These are phyloP conservation scores for Timema podura DNA, from an alignment of 2,888 invertebrate species.

Conservation along the genomic window DNA sequence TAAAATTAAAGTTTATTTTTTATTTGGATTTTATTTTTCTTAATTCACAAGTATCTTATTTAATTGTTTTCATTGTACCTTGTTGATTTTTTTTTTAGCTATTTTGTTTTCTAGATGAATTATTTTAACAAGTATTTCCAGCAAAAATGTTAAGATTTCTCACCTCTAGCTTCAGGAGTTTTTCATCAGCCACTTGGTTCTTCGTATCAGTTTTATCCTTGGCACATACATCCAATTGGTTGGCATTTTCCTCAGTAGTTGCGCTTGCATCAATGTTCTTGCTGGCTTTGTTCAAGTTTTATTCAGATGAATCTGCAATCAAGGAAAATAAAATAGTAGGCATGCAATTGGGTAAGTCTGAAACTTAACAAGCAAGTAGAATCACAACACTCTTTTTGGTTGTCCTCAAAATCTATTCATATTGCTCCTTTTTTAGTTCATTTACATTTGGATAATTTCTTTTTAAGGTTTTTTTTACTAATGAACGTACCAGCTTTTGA, in stretches of 20 bases:
- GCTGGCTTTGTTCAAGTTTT: constrained; percentile 2
- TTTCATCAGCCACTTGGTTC: neutral
- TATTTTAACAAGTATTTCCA: constrained; percentile 1
- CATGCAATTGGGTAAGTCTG: neutral
- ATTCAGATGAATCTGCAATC: constrained; percentile 2
- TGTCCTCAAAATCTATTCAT: constrained; percentile 9
- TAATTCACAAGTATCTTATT: neutral
- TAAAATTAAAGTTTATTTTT: constrained; percentile 7
- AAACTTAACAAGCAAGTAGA: neutral
- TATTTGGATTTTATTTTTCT: neutral
- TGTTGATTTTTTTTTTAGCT: neutral
- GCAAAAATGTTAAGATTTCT: neutral
- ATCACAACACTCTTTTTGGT: neutral
- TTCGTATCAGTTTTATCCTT: constrained; percentile 4
- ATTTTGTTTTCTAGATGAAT: neutral
- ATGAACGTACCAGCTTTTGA: too few species aligned
- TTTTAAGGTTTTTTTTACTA: neutral
- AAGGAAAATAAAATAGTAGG: neutral
- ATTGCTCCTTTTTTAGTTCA: constrained; percentile 7
- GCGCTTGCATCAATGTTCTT: constrained; percentile 9
- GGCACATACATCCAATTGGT: neutral
- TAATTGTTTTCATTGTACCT: neutral
- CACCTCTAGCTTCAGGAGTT: neutral
- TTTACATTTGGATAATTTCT: constrained; percentile 2
- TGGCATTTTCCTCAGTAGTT: neutral